Conservation (phyloP, 1,140 invertebrate genomes). For the Sesamia nonagrioides region DNA sequence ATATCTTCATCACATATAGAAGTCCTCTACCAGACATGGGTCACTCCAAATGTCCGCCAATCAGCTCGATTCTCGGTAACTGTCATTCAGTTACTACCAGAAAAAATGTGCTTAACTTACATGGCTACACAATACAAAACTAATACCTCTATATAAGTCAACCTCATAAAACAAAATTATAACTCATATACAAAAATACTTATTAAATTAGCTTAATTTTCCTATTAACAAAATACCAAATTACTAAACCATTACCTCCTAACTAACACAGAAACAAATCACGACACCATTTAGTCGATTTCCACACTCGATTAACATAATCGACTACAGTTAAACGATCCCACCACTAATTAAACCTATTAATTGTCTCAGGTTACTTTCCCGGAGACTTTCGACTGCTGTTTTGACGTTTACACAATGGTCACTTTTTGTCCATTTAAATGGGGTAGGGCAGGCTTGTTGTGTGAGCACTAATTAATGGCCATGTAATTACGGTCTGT, state of each 20-base stretch:
- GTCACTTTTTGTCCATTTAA: conserved; percentile 38
- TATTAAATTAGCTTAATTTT: neutral
- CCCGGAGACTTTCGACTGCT: conserved; percentile 39
- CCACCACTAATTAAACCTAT: conserved; percentile 34
- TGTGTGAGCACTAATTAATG: conserved; percentile 39
- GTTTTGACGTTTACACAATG: conserved; percentile 44
- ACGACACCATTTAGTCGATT: conserved; percentile 13
- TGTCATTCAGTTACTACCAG: too few species aligned
- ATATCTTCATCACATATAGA: too few species aligned
- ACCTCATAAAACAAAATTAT: too few species aligned
- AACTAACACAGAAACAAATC: neutral
- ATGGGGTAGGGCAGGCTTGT: neutral
- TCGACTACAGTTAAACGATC: conserved; percentile 10
- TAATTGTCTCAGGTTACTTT: conserved; percentile 32
- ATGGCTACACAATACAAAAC: too few species aligned
- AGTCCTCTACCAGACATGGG: too few species aligned
- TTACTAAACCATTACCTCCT: neutral
- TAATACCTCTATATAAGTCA: too few species aligned
- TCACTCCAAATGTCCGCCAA: too few species aligned
- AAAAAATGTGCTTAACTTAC: too few species aligned
- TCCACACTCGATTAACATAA: conserved; percentile 24
- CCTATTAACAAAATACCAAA: neutral
- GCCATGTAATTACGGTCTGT: conserved; percentile 27
- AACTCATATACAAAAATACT: too few species aligned
- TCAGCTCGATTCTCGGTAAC: too few species aligned